phyloP scores from a whole-genome alignment of 2,888 invertebrate species.

The Aphrophora alni region DNA sequence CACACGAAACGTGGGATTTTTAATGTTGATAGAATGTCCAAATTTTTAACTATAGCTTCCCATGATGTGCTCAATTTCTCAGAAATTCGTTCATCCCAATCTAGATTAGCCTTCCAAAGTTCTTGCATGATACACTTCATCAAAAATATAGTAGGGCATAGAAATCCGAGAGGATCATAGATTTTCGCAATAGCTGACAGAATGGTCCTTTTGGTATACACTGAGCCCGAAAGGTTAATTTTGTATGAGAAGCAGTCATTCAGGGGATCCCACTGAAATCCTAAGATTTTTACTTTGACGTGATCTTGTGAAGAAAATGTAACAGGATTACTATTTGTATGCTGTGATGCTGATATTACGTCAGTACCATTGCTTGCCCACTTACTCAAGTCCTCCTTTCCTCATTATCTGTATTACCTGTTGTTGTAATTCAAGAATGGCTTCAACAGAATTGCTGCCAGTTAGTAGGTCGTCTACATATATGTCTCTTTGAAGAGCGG shows the following conservation, averaged over 20 bases:
- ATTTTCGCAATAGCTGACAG: slow-evolving; percentile 21
- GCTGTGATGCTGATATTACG: neutral
- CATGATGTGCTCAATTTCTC: slow-evolving; percentile 4
- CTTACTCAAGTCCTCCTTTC: slow-evolving; percentile 21
- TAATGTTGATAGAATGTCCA: neutral
- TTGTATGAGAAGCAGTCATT: slow-evolving; percentile 18
- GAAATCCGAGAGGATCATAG: slow-evolving; percentile 24
- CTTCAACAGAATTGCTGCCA: slow-evolving; percentile 4
- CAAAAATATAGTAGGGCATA: slow-evolving; percentile 20
- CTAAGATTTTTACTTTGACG: neutral
- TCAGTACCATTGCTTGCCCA: neutral
- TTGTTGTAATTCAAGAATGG: neutral
- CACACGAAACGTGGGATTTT: slow-evolving; percentile 14
- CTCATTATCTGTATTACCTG: slow-evolving; percentile 2
- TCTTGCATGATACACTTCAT: slow-evolving; percentile 35
- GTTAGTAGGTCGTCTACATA: slow-evolving; percentile 20
- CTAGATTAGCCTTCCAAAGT: slow-evolving; percentile 11
- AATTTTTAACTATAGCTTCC: slow-evolving; percentile 7
- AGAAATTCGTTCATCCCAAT: slow-evolving; percentile 29
- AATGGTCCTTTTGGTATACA: slow-evolving; percentile 9
- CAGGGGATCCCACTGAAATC: slow-evolving; percentile 13
- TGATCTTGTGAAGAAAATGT: too few relatives aligned
- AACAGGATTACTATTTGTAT: neutral
- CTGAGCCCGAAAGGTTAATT: neutral
- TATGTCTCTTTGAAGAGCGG: neutral